phyloP scores from a whole-genome alignment of 2,888 invertebrate species.

The Drosophila putrida region DNA sequence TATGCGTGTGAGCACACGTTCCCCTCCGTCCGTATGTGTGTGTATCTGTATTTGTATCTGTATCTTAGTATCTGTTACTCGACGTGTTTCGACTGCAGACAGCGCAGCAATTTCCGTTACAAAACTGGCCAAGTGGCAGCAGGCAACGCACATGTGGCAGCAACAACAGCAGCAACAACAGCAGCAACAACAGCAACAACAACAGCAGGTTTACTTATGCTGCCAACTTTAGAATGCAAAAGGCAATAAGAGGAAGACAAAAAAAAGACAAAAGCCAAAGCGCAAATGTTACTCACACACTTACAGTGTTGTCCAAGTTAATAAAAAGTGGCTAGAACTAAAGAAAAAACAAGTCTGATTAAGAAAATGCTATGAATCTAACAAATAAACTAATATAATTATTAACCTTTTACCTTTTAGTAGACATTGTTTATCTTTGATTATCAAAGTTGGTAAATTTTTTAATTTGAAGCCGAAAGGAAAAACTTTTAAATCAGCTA shows the following conservation, averaged over 20 bases:
- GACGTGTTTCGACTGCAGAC: slow-evolving; percentile 68
- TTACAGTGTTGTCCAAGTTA: neutral
- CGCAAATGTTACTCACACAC: slow-evolving; percentile 42
- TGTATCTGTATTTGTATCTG: neutral
- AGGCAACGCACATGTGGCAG: slow-evolving; percentile 43
- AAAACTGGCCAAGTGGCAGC: slow-evolving; percentile 67
- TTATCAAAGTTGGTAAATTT: no score
- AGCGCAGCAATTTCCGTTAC: slow-evolving; percentile 72
- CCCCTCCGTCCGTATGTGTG: neutral
- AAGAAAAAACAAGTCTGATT: no score
- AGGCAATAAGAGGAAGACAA: slow-evolving; percentile 7
- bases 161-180: slow-evolving; percentile 35
- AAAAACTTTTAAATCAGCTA: no score
- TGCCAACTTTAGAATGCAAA: slow-evolving; percentile 64
- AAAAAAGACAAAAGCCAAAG: slow-evolving; percentile 48
- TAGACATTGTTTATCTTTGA: no score
- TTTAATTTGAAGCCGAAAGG: no score
- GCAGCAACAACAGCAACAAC: slow-evolving; percentile 23
- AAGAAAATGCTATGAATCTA: no score
- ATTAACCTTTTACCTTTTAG: no score
- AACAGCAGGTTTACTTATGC: slow-evolving; percentile 55
- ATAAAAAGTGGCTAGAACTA: no score
- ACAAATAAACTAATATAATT: no score
- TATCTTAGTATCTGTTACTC: slow-evolving; percentile 14
- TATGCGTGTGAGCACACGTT: slow-evolving; percentile 49